phyloP scores from a whole-genome alignment of 2,888 invertebrate species.

The Chesias legatella region DNA sequence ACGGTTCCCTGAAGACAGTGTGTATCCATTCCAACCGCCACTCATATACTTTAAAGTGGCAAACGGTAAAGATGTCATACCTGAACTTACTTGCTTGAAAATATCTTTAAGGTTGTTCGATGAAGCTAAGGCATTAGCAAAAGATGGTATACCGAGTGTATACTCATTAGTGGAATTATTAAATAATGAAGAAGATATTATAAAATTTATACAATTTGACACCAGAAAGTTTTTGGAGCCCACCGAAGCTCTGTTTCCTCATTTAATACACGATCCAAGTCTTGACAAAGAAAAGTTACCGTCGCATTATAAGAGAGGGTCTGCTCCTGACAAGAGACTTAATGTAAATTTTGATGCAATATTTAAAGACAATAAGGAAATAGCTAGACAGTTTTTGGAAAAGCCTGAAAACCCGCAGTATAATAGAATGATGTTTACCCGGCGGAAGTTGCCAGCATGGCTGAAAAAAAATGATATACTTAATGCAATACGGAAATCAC shows the following conservation, averaged over 20 bases:
- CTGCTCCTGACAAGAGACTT: constrained; percentile 75
- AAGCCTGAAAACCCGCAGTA: constrained; percentile 83
- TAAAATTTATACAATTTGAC: constrained; percentile 79
- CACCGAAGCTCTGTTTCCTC: constrained; percentile 81
- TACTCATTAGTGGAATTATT: constrained; percentile 86
- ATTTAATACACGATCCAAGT: constrained; percentile 65
- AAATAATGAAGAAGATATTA: constrained; percentile 84
- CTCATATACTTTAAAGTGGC: constrained; percentile 84
- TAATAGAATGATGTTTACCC: constrained; percentile 81
- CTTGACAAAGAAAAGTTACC: constrained; percentile 58
- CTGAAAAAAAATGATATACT: constrained; percentile 84
- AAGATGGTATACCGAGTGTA: constrained; percentile 85
- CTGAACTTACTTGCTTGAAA: constrained; percentile 82
- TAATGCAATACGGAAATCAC: constrained; percentile 81
- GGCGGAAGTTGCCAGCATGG: constrained; percentile 88
- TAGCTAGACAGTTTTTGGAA: constrained; percentile 82
- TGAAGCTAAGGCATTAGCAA: constrained; percentile 83
- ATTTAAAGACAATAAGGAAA: constrained; percentile 80
- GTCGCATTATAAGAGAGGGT: constrained; percentile 84
- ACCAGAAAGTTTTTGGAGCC: constrained; percentile 73
- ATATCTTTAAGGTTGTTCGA: constrained; percentile 83
- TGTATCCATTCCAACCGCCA: constrained; percentile 88
- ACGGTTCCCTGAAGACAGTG: constrained; percentile 84
- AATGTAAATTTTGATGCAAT: constrained; percentile 76
- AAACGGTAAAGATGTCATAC: constrained; percentile 78